Base-by-base conservation (phyloP, 2,888 invertebrate genomes). In the Patella caerulea region DNA sequence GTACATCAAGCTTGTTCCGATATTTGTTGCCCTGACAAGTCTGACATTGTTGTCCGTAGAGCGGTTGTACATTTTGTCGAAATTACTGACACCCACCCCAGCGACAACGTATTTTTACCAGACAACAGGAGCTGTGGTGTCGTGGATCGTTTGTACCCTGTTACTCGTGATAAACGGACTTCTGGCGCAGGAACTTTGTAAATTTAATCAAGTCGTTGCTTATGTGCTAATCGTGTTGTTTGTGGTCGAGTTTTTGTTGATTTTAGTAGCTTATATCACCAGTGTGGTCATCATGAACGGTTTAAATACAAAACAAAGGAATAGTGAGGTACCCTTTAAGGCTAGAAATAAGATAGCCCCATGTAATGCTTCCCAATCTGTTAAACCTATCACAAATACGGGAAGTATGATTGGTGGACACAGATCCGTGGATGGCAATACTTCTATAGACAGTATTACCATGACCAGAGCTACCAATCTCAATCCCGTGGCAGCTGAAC, bases 1-100 rank as follows among this genome's bases (percentile, higher is more conserved):
- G 29, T 45, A 53, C 55, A 15, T 71, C 34, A 75, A 75, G 34
- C 71, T 71, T 2, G 71, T 71, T 34, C 55, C 71, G 55, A 75
- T 75, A 34, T 56, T 75, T 7, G 70, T 70, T 34, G 70, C 75
- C 71, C 55, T 75, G 71, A 34, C 71, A 12, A 56, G 55, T 2
- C 55, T 71, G 12, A 15, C 45, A 3, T 71, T 75, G 2, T 55
- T 65, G 29, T 70, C 71, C 17, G 2, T 71, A 71, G 75, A 75
- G 71, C 71, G 71, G 29, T 12, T 75, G 53, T 55, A 75, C 54
- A 12, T 54, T 29, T 70, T 75, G 75, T n/a, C 34, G 29, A 24
- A 75, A 34, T 29, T 75, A 9, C 71, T 71, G 19, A 15, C 19
- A 24, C 71, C 69, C 12, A n/a, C n/a, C 71, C 9, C 65, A 12